phyloP scores from a whole-genome alignment of 2,888 invertebrate species.

The Myathropa florea region DNA sequence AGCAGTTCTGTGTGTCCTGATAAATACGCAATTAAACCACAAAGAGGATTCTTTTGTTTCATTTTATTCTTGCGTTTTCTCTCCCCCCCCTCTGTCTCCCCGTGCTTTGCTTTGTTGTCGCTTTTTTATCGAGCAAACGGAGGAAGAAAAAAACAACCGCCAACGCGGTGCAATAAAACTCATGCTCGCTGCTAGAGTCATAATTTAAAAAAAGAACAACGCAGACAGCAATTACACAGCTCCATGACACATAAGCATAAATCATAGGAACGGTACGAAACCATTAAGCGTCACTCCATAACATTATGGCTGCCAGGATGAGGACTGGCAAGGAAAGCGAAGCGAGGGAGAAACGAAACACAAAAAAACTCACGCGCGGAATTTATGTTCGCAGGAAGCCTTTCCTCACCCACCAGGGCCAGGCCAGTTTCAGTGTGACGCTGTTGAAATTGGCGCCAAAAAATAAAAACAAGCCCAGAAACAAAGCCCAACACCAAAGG shows the following conservation, averaged over 20 bases:
- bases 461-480: conserved; percentile 12
- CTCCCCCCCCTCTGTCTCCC: background rate
- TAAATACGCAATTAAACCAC: conserved; percentile 63
- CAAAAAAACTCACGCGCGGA: conserved; percentile 36
- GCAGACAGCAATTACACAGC: conserved; percentile 66
- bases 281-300: conserved; percentile 64
- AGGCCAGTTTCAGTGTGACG: background rate
- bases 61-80: background rate
- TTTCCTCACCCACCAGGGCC: conserved; percentile 29
- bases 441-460: conserved; percentile 50
- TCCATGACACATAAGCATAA: conserved; percentile 65
- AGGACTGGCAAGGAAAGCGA: background rate
- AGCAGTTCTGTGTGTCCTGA: conserved; percentile 40
- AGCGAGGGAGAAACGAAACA: background rate
- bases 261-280: conserved; percentile 59
- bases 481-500: background rate
- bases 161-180: conserved; percentile 47
- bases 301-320: conserved; percentile 26
- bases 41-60: conserved; percentile 32
- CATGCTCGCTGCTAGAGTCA: conserved; percentile 34
- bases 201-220: conserved; percentile 52
- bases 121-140: background rate
- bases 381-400: conserved; percentile 50
- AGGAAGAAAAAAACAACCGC: conserved; percentile 30
- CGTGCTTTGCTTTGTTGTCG: background rate